Evolutionary conservation across 2,113 vertebrate species (phyloP).

Genomic region (Sarotherodon lohbergeri): DNA sequence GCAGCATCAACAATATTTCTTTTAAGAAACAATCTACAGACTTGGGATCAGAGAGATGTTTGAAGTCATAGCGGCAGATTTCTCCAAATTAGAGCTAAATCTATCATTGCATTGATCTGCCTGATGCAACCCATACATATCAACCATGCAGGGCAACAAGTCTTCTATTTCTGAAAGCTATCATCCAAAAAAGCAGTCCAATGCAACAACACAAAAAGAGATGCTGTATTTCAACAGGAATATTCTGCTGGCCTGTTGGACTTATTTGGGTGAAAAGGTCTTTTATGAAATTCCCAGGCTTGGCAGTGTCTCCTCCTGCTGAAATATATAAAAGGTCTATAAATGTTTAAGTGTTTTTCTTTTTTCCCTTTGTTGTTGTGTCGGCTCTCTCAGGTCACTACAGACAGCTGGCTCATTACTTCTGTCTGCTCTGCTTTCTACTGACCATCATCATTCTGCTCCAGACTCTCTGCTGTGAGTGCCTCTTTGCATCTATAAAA

Average conservation of each 20-base stretch:
- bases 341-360: neutral
- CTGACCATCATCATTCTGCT: slow-evolving; percentile 10
- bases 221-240: neutral
- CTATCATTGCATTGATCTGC: neutral
- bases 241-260: neutral
- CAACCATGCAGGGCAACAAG: neutral
- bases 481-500: neutral
- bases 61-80: rapidly evolving
- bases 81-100: neutral
- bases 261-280: neutral
- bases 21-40: neutral
- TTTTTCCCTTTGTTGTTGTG: neutral
- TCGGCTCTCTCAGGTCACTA: neutral
- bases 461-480: slow-evolving; percentile 34
- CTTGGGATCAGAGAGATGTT: neutral
- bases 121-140: neutral
- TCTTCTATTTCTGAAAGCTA: neutral
- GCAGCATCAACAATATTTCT: neutral
- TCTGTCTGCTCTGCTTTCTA: slow-evolving; percentile 42
- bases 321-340: neutral
- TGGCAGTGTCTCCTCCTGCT: neutral
- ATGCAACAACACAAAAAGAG: neutral
- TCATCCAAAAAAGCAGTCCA: neutral
- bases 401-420: slow-evolving; percentile 15
- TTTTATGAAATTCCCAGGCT: neutral